Evolutionary conservation across 2,113 vertebrate genomes (phyloP).

Genomic region (Ochotona curzoniae): DNA sequence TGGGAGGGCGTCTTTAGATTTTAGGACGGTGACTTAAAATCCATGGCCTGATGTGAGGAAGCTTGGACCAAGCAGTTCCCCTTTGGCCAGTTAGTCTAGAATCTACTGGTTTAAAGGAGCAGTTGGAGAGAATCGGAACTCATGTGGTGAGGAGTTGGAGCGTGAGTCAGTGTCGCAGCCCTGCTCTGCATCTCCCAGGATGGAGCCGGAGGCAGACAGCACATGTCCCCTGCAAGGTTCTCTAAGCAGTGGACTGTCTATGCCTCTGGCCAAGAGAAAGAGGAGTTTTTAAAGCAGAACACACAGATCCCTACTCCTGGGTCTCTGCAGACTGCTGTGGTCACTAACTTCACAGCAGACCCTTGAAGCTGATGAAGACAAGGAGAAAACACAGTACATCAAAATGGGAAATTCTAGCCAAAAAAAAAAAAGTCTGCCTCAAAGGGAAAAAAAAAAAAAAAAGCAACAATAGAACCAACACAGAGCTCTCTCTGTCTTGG

Average conservation of each 20-base stretch:
- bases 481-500: background rate
- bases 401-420: constrained; percentile 14
- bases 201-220: background rate
- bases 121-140: constrained; percentile 31
- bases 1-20: constrained; percentile 73
- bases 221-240: background rate
- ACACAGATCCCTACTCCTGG: constrained; percentile 47
- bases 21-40: constrained; percentile 67
- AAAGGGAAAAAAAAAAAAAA: too few species aligned
- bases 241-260: background rate
- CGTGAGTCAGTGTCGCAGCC: background rate
- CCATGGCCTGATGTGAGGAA: constrained; percentile 65
- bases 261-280: constrained; percentile 28
- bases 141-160: constrained; percentile 19
- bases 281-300: constrained; percentile 57
- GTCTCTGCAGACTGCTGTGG: constrained; percentile 49
- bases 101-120: constrained; percentile 67
- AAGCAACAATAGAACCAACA: too few species aligned
- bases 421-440: background rate
- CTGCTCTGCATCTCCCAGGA: constrained; percentile 37
- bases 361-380: constrained; percentile 54
- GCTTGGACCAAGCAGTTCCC: constrained; percentile 59
- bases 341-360: constrained; percentile 69
- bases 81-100: constrained; percentile 50
- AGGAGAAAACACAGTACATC: constrained; percentile 33